These are phyloP conservation scores for Drosophila putrida DNA, from an alignment of 2,888 invertebrate genomes.

Conservation along the genomic window DNA sequence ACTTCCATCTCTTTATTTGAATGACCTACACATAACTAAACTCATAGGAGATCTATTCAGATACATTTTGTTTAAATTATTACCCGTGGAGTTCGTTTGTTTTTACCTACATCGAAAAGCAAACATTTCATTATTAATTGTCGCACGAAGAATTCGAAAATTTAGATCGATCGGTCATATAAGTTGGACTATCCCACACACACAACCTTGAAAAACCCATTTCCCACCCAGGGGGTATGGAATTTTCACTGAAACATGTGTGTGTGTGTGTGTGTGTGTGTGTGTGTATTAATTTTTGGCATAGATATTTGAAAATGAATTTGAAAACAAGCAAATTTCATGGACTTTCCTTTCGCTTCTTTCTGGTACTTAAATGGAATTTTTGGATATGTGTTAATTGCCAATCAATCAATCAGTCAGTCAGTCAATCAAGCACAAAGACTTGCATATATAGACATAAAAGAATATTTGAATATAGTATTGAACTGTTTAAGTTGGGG, in stretches of 20 bases:
- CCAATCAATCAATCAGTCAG: slow-evolving; percentile 13
- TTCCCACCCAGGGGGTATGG: not conserved
- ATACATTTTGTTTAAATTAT: not conserved
- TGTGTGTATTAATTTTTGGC: not conserved
- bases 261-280: not conserved
- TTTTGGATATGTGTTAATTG: slow-evolving; percentile 4
- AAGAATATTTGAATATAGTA: not conserved
- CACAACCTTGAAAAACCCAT: not conserved
- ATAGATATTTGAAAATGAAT: not conserved
- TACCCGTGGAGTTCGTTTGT: no score
- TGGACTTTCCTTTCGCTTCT: not conserved
- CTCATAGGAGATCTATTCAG: not conserved
- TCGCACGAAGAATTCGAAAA: not conserved
- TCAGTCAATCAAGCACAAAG: slow-evolving; percentile 5
- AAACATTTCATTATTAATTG: not conserved
- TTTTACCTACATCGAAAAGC: not conserved
- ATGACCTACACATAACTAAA: not conserved
- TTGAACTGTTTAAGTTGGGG: no score
- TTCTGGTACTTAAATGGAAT: not conserved
- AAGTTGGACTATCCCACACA: not conserved
- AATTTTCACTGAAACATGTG: not conserved
- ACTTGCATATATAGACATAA: not conserved
- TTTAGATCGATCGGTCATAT: not conserved
- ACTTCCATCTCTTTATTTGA: not conserved
- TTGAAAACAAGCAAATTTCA: not conserved